Evolutionary conservation across 2,888 invertebrate species (phyloP).

Genomic region (Phanerotoma sp.): DNA sequence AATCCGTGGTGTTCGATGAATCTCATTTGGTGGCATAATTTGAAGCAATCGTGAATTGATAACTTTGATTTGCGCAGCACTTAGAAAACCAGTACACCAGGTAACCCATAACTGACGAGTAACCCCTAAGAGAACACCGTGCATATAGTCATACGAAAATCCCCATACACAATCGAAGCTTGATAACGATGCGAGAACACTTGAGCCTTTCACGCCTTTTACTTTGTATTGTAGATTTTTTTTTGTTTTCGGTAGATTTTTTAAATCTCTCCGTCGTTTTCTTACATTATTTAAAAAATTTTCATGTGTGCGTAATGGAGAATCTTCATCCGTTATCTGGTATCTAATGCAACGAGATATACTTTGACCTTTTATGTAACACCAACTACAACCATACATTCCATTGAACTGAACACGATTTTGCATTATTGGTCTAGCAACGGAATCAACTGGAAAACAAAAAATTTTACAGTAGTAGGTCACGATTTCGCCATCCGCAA

Average conservation of each 20-base stretch:
- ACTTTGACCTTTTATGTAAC: constrained; percentile 22
- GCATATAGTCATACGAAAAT: constrained; percentile 28
- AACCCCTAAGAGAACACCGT: constrained; percentile 22
- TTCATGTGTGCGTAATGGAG: background rate
- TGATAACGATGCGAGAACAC: background rate
- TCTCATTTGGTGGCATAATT: constrained; percentile 24
- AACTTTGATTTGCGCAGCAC: too few species aligned
- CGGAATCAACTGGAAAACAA: constrained; percentile 27
- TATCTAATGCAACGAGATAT: constrained; percentile 3
- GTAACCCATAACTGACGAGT: constrained; percentile 19
- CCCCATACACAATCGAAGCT: constrained; percentile 28
- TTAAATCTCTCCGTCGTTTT: background rate
- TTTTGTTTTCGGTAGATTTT: background rate
- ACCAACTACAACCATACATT: constrained; percentile 30
- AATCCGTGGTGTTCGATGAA: constrained; percentile 21
- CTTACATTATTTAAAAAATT: background rate
- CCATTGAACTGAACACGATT: constrained; percentile 31
- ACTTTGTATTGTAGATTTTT: background rate
- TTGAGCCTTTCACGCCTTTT: background rate
- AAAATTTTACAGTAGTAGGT: constrained; percentile 25
- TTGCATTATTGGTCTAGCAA: constrained; percentile 27
- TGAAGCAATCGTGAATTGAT: constrained; percentile 9
- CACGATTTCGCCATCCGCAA: constrained; percentile 3
- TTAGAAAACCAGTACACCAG: constrained; percentile 10
- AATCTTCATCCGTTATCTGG: background rate